A percentile compares a stretch with the other conserved stretches of the same genome.
phyloP scores from a whole-genome alignment of 2,888 invertebrate genomes.

The Dromius quadrimaculatus region DNA sequence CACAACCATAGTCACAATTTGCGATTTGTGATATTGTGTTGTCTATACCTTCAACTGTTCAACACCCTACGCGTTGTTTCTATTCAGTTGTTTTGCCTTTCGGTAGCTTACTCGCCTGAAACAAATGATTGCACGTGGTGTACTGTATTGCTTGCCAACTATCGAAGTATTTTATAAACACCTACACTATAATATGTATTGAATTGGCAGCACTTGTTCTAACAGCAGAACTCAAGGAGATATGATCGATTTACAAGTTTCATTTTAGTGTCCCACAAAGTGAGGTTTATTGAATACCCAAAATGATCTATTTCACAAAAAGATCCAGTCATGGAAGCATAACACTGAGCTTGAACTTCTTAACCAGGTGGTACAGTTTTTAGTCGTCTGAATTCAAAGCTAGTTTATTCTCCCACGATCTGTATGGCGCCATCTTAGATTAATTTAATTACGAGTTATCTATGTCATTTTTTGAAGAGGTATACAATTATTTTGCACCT shows the following conservation, averaged over 20 bases:
- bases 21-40: no score
- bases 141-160: not conserved
- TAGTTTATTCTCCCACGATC: constrained; percentile 37
- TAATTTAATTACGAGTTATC: constrained; percentile 42
- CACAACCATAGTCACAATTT: no score
- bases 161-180: not conserved
- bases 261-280: no score
- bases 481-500: not conserved
- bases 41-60: no score
- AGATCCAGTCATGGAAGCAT: no score
- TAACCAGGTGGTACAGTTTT: constrained; percentile 5
- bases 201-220: not conserved
- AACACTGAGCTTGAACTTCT: no score
- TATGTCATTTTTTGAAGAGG: constrained; percentile 20
- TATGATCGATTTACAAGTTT: constrained; percentile 12
- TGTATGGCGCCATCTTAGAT: constrained; percentile 37
- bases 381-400: constrained; percentile 2
- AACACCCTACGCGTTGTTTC: not conserved
- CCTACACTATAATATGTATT: not conserved
- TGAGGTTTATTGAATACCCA: no score
- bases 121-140: not conserved
- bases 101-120: not conserved
- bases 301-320: no score
- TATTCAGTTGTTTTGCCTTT: not conserved
- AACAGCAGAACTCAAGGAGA: not conserved